These are phyloP conservation scores for Cydia amplana DNA, from an alignment of 1,140 invertebrate genomes.

Conservation along the genomic window DNA sequence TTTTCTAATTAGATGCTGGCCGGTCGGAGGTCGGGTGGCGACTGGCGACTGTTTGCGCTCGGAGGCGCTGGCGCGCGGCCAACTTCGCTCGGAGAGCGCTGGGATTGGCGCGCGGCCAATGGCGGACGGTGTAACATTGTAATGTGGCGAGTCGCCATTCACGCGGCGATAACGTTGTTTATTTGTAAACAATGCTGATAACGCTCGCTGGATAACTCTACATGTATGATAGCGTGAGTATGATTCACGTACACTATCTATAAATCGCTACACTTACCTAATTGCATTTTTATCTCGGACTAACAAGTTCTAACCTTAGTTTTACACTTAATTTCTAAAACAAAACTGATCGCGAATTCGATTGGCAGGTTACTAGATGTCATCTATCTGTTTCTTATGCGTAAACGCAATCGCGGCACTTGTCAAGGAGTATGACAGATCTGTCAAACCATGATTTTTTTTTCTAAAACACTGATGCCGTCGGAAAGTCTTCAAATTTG, in stretches of 20 bases:
- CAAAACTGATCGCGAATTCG: not conserved
- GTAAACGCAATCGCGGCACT: not conserved
- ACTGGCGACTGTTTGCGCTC: slow-evolving; percentile 58
- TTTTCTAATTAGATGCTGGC: slow-evolving; percentile 45
- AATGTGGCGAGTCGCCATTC: slow-evolving; percentile 19
- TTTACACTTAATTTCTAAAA: not conserved
- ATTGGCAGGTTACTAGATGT: not conserved
- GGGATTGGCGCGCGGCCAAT: slow-evolving; percentile 56
- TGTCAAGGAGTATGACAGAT: not conserved
- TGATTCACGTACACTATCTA: slow-evolving; percentile 1
- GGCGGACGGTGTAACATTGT: slow-evolving; percentile 14
- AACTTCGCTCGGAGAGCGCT: slow-evolving; percentile 39
- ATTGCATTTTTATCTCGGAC: not conserved
- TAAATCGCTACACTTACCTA: slow-evolving; percentile 1
- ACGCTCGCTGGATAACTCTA: not conserved
- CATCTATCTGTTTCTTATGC: not conserved
- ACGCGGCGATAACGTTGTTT: slow-evolving; percentile 20
- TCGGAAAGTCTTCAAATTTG: no score
- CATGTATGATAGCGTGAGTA: not conserved
- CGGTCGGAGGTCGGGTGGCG: slow-evolving; percentile 47
- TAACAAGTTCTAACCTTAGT: not conserved
- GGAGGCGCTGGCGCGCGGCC: slow-evolving; percentile 58
- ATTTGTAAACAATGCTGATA: slow-evolving; percentile 32
- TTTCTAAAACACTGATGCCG: no score
- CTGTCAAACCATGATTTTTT: no score